Base-by-base conservation (phyloP, 2,888 invertebrate genomes). In the Trilocha varians region DNA sequence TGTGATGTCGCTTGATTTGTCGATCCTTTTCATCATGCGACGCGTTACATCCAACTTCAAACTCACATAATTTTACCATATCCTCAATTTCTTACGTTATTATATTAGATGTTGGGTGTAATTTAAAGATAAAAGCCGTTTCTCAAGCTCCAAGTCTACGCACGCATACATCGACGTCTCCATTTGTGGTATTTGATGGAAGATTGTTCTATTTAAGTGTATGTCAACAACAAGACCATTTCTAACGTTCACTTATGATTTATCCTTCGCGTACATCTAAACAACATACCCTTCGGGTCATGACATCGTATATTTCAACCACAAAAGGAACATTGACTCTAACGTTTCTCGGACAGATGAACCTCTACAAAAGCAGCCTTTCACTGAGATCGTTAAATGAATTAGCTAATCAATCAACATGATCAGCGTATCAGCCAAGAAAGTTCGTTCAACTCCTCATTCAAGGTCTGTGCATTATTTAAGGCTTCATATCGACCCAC, bases 121-220 rank as follows among this genome's bases (percentile, higher is more conserved):
- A n/a, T n/a, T n/a, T n/a, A 9, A 25, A 9, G 25, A 9, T 11
- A 25, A 25, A 15, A 18, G 15, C 16, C 15, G 5, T 9, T 11
- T 16, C 16, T 32, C 17, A 14, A 13, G 13, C 34, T 13, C 13
- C 13, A 11, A n/a, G 59, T 62, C 63, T 67, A 59, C 59, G 65
- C 60, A 59, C 63, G 58, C 55, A 59, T 61, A 73, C 62, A 59
- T 63, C 62, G 65, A 72, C 70, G 63, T 65, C 60, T 69, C 74
- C 70, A 65, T 75, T 71, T 70, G 65, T 69, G 73, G 73, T 73
- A 65, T 75, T 66, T 75, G 79, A 82, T 80, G 71, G 63, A 59
- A 78, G 79, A 80, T 82, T 78, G 70, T 65, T 68, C 68, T 68
- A 69, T 73, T 75, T 73, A 76, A 74, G 68, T 68, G 65, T 59